Conservation (phyloP, 2,888 invertebrate genomes). For the Chirona hameri region DNA sequence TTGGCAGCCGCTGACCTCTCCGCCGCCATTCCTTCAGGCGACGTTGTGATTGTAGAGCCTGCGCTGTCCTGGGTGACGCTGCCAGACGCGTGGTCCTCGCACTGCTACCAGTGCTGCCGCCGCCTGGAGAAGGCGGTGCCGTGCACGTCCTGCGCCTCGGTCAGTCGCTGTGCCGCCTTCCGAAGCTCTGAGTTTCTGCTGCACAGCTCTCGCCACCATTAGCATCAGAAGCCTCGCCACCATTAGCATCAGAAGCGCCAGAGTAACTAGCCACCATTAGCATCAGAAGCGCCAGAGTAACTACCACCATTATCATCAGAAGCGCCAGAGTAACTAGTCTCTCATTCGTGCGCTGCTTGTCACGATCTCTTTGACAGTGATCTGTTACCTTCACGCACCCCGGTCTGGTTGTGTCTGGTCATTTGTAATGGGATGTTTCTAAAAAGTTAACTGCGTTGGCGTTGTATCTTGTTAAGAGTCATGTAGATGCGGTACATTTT, state of each 20-base stretch:
- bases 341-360: not conserved
- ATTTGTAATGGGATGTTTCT: not conserved
- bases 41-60: constrained; percentile 43
- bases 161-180: constrained; percentile 1
- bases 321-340: not conserved
- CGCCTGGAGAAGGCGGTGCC: constrained; percentile 40
- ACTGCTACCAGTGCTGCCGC: constrained; percentile 42
- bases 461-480: too few relatives aligned
- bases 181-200: not conserved
- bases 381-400: not conserved
- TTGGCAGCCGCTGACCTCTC: not conserved
- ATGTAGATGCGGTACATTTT: too few relatives aligned
- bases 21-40: constrained; percentile 38
- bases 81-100: constrained; percentile 40
- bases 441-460: too few relatives aligned
- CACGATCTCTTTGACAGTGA: not conserved
- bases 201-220: too few relatives aligned
- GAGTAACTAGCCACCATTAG: too few relatives aligned
- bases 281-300: too few relatives aligned
- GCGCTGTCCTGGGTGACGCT: constrained; percentile 41
- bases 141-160: constrained; percentile 41
- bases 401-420: not conserved
- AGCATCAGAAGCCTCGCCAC: too few relatives aligned
- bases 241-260: too few relatives aligned
- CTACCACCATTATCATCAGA: too few relatives aligned